phyloP scores from a whole-genome alignment of 2,888 invertebrate genomes.

The Cerceris ruficornis region DNA sequence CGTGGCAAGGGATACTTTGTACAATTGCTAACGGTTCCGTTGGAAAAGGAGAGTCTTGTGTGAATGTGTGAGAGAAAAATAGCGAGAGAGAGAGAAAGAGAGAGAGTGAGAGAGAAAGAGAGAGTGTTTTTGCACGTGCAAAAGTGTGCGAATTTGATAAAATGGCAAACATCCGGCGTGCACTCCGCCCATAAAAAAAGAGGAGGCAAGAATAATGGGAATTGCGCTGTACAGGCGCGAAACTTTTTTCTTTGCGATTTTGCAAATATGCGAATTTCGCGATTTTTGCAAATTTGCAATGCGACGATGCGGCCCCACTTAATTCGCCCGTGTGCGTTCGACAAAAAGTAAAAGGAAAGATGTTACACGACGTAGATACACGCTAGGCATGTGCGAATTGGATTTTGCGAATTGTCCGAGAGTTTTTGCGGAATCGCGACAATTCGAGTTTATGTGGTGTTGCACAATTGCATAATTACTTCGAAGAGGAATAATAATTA shows the following conservation, averaged over 20 bases:
- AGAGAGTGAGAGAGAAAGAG: neutral
- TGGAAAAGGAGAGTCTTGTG: constrained; percentile 32
- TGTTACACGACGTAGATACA: constrained; percentile 50
- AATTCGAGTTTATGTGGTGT: too few relatives aligned
- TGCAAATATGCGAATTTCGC: constrained; percentile 21
- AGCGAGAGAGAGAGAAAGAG: constrained; percentile 8
- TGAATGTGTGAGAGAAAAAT: constrained; percentile 12
- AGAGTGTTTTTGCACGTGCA: constrained; percentile 6
- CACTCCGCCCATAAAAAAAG: constrained; percentile 41
- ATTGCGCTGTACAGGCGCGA: neutral
- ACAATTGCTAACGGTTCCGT: constrained; percentile 60
- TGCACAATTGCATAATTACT: too few relatives aligned
- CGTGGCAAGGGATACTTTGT: constrained; percentile 45
- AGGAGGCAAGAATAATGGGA: neutral
- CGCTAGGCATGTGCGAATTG: constrained; percentile 37
- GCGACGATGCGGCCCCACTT: constrained; percentile 43
- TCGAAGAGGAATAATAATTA: too few relatives aligned
- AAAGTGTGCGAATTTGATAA: constrained; percentile 1
- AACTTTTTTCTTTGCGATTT: constrained; percentile 30
- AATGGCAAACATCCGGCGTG: constrained; percentile 40
- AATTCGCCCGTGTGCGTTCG: constrained; percentile 41
- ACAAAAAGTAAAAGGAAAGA: constrained; percentile 26
- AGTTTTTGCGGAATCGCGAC: too few relatives aligned
- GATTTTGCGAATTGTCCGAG: neutral
- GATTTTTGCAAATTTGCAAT: constrained; percentile 31